Evolutionary conservation across 2,113 vertebrate genomes (phyloP).

Genomic region (Anolis carolinensis): DNA sequence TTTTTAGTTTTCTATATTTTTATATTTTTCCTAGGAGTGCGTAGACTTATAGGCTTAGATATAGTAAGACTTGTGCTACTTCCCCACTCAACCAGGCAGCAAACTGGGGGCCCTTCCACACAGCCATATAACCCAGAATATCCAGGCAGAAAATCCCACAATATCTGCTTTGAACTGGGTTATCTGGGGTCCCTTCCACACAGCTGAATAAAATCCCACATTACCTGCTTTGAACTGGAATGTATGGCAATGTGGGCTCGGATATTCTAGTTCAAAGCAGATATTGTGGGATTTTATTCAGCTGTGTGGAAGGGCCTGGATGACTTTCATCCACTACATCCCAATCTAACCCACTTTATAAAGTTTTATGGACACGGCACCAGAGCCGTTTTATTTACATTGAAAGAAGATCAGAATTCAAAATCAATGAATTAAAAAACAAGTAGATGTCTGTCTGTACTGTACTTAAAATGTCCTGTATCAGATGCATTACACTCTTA

Average conservation of each 20-base stretch:
- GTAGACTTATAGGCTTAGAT: neutral
- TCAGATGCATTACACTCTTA: neutral
- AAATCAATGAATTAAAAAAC: neutral
- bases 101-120: too few relatives aligned
- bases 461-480: neutral
- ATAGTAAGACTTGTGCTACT: neutral
- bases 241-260: too few relatives aligned
- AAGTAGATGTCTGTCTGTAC: neutral
- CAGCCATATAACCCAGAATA: too few relatives aligned
- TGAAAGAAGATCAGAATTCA: neutral
- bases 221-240: too few relatives aligned
- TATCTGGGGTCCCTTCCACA: too few relatives aligned
- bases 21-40: neutral
- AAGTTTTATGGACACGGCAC: neutral
- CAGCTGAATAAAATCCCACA: too few relatives aligned
- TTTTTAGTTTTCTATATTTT: neutral
- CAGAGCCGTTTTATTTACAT: neutral
- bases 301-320: too few relatives aligned
- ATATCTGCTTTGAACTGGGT: too few relatives aligned
- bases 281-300: too few relatives aligned
- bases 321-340: neutral
- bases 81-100: neutral
- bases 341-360: neutral
- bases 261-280: too few relatives aligned
- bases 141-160: too few relatives aligned